A percentile compares a stretch with the other conserved stretches of the same genome.
These are phyloP conservation scores for Antheraea assamensis DNA, from an alignment of 2,888 invertebrate genomes.

Conservation along the genomic window DNA sequence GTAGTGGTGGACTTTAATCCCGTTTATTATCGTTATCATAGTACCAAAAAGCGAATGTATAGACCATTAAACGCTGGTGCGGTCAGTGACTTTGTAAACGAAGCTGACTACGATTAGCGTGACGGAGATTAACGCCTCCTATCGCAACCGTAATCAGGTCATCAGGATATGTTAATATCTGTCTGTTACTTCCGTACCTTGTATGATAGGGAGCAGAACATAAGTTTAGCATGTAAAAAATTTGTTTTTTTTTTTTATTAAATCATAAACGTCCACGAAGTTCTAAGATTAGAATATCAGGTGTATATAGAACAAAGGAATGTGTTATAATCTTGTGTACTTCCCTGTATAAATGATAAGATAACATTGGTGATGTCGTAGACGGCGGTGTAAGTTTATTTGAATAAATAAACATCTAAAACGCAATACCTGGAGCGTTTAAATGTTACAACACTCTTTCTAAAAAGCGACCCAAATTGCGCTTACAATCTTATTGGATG, in stretches of 20 bases:
- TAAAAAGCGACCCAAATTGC: slow-evolving; percentile 1
- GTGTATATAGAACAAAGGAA: slow-evolving; percentile 22
- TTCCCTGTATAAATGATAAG: slow-evolving; percentile 19
- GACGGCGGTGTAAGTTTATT: slow-evolving; percentile 8
- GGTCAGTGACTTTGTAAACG: background rate
- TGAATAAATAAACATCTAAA: slow-evolving; percentile 11
- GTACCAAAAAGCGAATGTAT: background rate
- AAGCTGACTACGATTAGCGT: background rate
- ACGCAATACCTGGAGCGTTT: background rate
- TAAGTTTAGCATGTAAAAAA: background rate
- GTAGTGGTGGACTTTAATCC: no score
- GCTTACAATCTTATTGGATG: background rate
- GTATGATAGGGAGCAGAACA: background rate
- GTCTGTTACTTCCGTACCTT: background rate
- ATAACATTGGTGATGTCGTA: slow-evolving; percentile 16
- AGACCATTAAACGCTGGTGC: background rate
- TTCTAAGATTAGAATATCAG: background rate
- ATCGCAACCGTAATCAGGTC: background rate
- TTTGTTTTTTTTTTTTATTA: background rate
- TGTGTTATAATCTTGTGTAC: slow-evolving; percentile 21
- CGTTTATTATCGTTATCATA: background rate
- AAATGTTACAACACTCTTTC: slow-evolving; percentile 6
- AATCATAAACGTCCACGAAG: background rate
- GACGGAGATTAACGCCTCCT: background rate
- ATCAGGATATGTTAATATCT: background rate